Percentiles rank a stretch among this genome's conserved stretches.
These are phyloP conservation scores for Conomelus anceps DNA, from an alignment of 2,888 invertebrate genomes.

Conservation along the genomic window DNA sequence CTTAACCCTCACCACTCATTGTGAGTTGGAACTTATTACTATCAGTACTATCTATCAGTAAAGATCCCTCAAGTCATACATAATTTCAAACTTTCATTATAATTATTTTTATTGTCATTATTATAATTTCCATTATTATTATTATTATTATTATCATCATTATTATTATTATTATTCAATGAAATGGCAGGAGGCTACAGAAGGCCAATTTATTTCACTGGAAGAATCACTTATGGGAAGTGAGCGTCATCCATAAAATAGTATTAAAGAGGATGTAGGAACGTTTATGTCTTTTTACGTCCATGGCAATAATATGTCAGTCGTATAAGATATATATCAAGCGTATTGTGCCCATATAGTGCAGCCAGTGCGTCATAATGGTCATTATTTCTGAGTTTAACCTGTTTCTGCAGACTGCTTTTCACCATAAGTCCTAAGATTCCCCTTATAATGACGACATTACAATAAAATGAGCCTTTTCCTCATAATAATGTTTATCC, in stretches of 20 bases:
- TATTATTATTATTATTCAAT: too few relatives aligned
- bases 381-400: neutral
- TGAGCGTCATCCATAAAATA: neutral
- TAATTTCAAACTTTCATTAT: too few relatives aligned
- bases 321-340: neutral
- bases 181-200: too few relatives aligned
- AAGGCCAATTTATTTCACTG: neutral
- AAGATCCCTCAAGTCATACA: too few relatives aligned
- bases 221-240: neutral
- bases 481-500: neutral
- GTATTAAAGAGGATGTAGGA: neutral
- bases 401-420: neutral
- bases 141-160: too few relatives aligned
- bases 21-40: too few relatives aligned
- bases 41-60: too few relatives aligned
- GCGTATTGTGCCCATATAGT: neutral
- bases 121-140: too few relatives aligned
- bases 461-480: neutral
- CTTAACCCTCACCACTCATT: too few relatives aligned
- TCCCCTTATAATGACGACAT: neutral
- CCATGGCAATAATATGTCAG: neutral
- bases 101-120: too few relatives aligned
- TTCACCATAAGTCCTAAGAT: neutral
- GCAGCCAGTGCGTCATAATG: neutral
- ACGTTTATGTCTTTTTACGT: neutral